These are phyloP conservation scores for Semotilus atromaculatus DNA, from an alignment of 2,797 vertebrate genomes.

Conservation along the genomic window DNA sequence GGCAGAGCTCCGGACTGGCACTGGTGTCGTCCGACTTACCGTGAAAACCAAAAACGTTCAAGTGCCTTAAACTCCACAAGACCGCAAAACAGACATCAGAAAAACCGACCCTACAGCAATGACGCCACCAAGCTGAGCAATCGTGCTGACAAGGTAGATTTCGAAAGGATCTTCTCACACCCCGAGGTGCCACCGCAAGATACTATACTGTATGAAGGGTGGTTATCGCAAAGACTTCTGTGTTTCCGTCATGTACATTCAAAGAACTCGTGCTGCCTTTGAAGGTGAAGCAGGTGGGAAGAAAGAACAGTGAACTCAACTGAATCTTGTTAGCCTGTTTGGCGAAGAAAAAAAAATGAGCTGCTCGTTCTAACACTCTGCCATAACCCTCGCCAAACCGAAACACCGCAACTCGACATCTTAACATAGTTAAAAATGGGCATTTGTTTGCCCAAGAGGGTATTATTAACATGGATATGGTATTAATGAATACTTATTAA, in stretches of 20 bases:
- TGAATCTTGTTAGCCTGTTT: slow-evolving; percentile 75
- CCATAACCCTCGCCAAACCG: slow-evolving; percentile 75
- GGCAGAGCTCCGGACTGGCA: slow-evolving; percentile 97
- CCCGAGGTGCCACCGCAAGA: slow-evolving; percentile 42
- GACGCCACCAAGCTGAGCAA: slow-evolving; percentile 59
- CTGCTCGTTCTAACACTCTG: slow-evolving; percentile 80
- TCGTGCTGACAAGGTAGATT: slow-evolving; percentile 24
- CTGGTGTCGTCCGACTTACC: slow-evolving; percentile 98
- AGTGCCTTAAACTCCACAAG: slow-evolving; percentile 89
- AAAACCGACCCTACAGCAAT: slow-evolving; percentile 59
- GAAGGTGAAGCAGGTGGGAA: slow-evolving; percentile 62
- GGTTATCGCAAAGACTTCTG: slow-evolving; percentile 49
- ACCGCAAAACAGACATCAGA: slow-evolving; percentile 52
- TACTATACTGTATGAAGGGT: slow-evolving; percentile 19
- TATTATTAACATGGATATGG: slow-evolving; percentile 68
- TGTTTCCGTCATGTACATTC: slow-evolving; percentile 37
- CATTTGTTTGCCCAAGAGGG: slow-evolving; percentile 67
- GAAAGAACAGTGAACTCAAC: slow-evolving; percentile 74
- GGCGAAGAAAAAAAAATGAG: slow-evolving; percentile 61
- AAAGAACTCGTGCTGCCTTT: slow-evolving; percentile 36
- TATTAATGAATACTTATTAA: slow-evolving; percentile 75
- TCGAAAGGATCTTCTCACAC: slow-evolving; percentile 32
- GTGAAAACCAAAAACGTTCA: slow-evolving; percentile 97
- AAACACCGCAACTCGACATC: slow-evolving; percentile 81
- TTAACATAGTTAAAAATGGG: slow-evolving; percentile 66